Percentiles rank a stretch among this genome's conserved stretches.
These are phyloP conservation scores for Allophyes oxyacanthae DNA, from an alignment of 2,888 invertebrate species.

Conservation along the genomic window DNA sequence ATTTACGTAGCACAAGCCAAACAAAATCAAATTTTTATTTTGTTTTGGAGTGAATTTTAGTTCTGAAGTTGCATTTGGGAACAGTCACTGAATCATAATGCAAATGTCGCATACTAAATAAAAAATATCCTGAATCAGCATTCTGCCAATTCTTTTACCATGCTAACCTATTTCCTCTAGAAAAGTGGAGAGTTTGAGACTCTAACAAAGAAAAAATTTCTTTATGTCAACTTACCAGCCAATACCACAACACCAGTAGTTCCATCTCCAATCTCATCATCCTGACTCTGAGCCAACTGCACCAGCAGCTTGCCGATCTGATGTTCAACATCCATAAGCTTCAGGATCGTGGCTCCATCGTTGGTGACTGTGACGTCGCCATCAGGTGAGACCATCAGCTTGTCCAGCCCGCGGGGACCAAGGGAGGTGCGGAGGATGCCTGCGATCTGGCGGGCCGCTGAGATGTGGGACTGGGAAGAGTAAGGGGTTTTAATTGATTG, in stretches of 20 bases:
- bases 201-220: no score
- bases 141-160: no score
- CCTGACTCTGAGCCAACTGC: constrained; percentile 99
- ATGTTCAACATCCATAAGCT: constrained; percentile 99
- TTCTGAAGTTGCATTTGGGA: no score
- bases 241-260: constrained; percentile 99
- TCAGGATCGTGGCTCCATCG: constrained; percentile 99
- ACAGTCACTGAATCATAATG: no score
- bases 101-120: no score
- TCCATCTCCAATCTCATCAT: constrained; percentile 99
- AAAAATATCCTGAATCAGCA: no score
- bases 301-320: constrained; percentile 99
- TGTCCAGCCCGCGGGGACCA: constrained; percentile 99
- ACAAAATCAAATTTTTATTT: no score
- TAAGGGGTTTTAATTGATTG: no score
- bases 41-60: no score
- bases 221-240: constrained; percentile 82
- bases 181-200: no score
- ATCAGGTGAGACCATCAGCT: constrained; percentile 98
- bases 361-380: constrained; percentile 99
- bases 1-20: no score
- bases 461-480: constrained; percentile 95
- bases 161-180: no score
- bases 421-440: constrained; percentile 97
- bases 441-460: constrained; percentile 98